Base-by-base conservation (phyloP, 1,140 invertebrate genomes). In the Helicoverpa zea region DNA sequence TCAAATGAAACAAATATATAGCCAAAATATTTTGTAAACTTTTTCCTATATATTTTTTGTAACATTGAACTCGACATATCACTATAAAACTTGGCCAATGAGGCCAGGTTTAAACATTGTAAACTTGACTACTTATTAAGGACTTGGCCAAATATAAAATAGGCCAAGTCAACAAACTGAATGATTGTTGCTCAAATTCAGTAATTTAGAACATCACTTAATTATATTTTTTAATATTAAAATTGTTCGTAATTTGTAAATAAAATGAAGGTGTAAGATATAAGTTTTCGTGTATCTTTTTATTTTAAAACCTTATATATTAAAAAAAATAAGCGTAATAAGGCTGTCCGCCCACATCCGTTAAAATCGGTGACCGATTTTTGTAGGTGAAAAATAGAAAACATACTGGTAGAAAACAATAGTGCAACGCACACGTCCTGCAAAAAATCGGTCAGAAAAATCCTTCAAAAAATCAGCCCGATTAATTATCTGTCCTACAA, bases 261-360 rank as follows among this genome's bases (percentile, higher is more conserved):
- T 92, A 91, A 77, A 90, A 90, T 87, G 86, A 92, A 89, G 90
- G 91, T 93, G 90, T 93, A 91, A 93, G 91, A 88, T 89, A 91
- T 89, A 87, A n/a, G 80, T 43, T 66, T 79, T 13, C 16, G 70
- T 61, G 59, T 85, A 85, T 87, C 80, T 82, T 85, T 76, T 13
- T 68, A 43, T 43, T 80, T 75, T 11, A 2, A n/a, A 18, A 59
- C 30, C 54, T 5, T 18, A 23, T 23, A 23, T 18, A 12, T 52
- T 49, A n/a, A 56, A 12, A 23, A 18, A 52, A 52, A 52, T 52
- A 13, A 10, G 12, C 14, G 51, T 11, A 23, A 23, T 23, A 23
- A 23, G 23, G 23, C 23, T 23, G 23, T 23, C 23, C 23, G 23
- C 0, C 23, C 23, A 23, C 23, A 2, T 23, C 23, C 23, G 23